A percentile compares a stretch with the other conserved stretches of the same genome.
These are phyloP conservation scores for Lycocerus yunnanus DNA, from an alignment of 2,888 invertebrate species.

Conservation along the genomic window DNA sequence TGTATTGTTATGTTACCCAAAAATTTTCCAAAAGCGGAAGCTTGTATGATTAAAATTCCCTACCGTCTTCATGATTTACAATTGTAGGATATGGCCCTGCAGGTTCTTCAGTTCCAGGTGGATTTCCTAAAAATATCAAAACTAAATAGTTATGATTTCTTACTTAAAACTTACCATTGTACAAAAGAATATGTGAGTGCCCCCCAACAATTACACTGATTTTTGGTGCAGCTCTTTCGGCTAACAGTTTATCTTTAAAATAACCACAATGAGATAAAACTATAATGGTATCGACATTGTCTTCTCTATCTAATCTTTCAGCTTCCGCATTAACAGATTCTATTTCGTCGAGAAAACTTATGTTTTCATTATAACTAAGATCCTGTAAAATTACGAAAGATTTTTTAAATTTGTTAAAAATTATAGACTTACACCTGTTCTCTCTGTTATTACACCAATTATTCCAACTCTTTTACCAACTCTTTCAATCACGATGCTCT, in stretches of 20 bases:
- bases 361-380: conserved; percentile 66
- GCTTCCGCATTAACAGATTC: conserved; percentile 71
- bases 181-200: conserved; percentile 82
- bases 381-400: conserved; percentile 63
- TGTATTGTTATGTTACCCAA: conserved; percentile 75
- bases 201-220: conserved; percentile 84
- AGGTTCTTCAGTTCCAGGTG: conserved; percentile 60
- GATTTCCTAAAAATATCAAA: conserved; percentile 8
- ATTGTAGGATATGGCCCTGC: conserved; percentile 73
- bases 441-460: conserved; percentile 74
- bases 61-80: conserved; percentile 61
- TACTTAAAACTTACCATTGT: conserved; percentile 55
- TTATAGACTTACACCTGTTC: conserved; percentile 62
- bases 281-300: conserved; percentile 77
- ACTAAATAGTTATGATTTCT: not conserved
- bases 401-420: too few relatives aligned
- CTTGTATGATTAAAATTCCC: conserved; percentile 71
- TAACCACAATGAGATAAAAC: conserved; percentile 84
- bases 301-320: conserved; percentile 60
- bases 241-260: conserved; percentile 69
- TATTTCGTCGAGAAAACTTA: conserved; percentile 72
- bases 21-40: conserved; percentile 74
- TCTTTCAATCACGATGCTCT: conserved; percentile 67
- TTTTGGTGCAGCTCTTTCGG: conserved; percentile 64
- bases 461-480: conserved; percentile 73